These are phyloP conservation scores for Gavialis gangeticus DNA, from an alignment of 2,113 vertebrate genomes.

Conservation along the genomic window DNA sequence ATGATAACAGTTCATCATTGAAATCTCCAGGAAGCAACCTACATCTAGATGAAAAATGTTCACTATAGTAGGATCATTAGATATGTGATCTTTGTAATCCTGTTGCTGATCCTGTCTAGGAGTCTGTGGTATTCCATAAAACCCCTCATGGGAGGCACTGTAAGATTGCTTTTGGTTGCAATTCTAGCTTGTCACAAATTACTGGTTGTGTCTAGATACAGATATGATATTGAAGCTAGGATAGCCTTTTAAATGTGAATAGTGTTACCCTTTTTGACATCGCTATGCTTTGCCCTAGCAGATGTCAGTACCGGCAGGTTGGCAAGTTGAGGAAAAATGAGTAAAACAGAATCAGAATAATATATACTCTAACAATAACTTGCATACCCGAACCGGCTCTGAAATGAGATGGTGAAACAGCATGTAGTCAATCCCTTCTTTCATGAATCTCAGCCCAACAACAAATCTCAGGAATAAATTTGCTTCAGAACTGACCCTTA, in stretches of 20 bases:
- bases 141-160: background rate
- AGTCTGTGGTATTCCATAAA: slow-evolving; percentile 32
- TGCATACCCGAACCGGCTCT: background rate
- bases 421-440: background rate
- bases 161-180: background rate
- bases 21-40: slow-evolving; percentile 41
- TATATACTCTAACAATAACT: accelerated
- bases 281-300: background rate
- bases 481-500: background rate
- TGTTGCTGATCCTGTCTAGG: slow-evolving; percentile 44
- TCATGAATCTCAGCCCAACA: background rate
- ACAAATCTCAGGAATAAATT: background rate
- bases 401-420: background rate
- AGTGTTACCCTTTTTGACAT: background rate
- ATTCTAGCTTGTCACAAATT: background rate
- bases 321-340: accelerated
- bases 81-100: slow-evolving; percentile 47
- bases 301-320: background rate
- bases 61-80: slow-evolving; percentile 34
- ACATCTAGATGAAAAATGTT: slow-evolving; percentile 54
- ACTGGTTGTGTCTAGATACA: background rate
- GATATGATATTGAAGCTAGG: background rate
- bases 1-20: slow-evolving; percentile 45
- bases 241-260: background rate
- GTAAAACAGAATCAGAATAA: accelerated